Percentiles rank a stretch among this genome's conserved stretches.
Conservation (phyloP, 1,140 invertebrate genomes). For the Steinernema khuongi region DNA sequence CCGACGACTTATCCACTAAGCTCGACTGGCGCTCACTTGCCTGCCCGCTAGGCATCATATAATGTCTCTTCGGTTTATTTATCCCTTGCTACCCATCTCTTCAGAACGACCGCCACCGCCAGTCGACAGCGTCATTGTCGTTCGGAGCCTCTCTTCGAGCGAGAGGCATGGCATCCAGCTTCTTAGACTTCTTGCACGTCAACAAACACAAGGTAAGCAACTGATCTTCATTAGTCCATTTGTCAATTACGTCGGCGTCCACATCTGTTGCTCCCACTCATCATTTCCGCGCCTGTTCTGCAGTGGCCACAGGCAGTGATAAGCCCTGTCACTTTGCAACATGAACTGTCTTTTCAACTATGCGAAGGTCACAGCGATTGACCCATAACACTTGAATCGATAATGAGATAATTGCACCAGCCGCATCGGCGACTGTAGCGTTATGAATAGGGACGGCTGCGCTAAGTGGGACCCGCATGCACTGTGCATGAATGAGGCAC, state of each 20-base stretch:
- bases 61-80: neutral
- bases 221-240: neutral
- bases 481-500: neutral
- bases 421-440: neutral
- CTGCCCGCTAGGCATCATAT: neutral
- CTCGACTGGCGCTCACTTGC: neutral
- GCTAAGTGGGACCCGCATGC: neutral
- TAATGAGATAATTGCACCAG: constrained; percentile 14
- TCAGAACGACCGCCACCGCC: neutral
- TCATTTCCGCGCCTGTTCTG: too few relatives aligned
- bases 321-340: neutral
- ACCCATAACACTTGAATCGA: constrained; percentile 13
- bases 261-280: too few relatives aligned
- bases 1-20: neutral
- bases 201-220: constrained; percentile 55
- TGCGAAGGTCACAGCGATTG: neutral
- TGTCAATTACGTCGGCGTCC: too few relatives aligned
- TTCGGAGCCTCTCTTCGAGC: neutral
- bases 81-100: neutral
- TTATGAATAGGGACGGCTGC: too few relatives aligned
- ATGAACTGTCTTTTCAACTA: constrained; percentile 30
- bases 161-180: constrained; percentile 30
- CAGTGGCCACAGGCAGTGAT: too few relatives aligned
- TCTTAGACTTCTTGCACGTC: constrained; percentile 57
- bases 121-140: neutral